Percentiles rank a stretch among this genome's conserved stretches.
phyloP scores from a whole-genome alignment of 2,888 invertebrate species.

The Drosophila siamana region DNA sequence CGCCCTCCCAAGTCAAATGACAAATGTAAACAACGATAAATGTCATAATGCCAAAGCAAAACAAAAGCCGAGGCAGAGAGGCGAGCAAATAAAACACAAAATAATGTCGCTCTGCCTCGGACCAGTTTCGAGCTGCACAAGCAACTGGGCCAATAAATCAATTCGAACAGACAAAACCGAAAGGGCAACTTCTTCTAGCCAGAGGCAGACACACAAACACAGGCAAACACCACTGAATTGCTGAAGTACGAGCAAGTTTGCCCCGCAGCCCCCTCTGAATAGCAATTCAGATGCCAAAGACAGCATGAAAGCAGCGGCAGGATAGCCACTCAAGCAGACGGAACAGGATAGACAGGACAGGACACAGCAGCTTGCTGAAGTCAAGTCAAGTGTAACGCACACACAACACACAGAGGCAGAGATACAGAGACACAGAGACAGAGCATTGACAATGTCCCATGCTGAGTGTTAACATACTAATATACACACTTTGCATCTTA shows the following conservation, averaged over 20 bases:
- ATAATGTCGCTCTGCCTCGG: conserved; percentile 41
- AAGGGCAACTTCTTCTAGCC: conserved; percentile 46
- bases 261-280: conserved; percentile 43
- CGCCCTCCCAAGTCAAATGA: conserved; percentile 33
- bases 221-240: too few species aligned
- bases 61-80: conserved; percentile 17
- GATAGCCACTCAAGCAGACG: conserved; percentile 16
- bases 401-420: background rate
- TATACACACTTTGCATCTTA: conserved; percentile 81
- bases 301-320: conserved; percentile 55
- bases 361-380: conserved; percentile 59
- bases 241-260: conserved; percentile 7
- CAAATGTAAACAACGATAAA: conserved; percentile 59
- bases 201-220: conserved; percentile 22
- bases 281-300: conserved; percentile 66
- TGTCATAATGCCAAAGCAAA: conserved; percentile 53
- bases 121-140: conserved; percentile 39
- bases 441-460: conserved; percentile 42
- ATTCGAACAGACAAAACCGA: conserved; percentile 56
- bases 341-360: conserved; percentile 28
- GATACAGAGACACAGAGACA: background rate
- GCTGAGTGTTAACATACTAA: conserved; percentile 77
- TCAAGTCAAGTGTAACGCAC: conserved; percentile 65
- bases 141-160: conserved; percentile 72
- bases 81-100: conserved; percentile 30